phyloP scores from a whole-genome alignment of 1,140 invertebrate genomes.

The Spodoptera litura region DNA sequence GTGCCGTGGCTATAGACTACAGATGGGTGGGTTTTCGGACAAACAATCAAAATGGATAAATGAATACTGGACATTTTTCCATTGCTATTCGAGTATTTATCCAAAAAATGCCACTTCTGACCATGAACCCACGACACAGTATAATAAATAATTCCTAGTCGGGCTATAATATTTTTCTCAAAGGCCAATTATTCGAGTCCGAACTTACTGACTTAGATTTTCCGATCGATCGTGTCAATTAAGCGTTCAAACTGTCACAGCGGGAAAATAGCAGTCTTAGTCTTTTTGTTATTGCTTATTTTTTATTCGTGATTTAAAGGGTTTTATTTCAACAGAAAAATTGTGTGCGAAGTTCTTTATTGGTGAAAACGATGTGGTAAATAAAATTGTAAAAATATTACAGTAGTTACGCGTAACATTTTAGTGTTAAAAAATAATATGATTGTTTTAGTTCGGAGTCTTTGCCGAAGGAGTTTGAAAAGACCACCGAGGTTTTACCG shows the following conservation, averaged over 20 bases:
- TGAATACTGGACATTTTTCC: too few relatives aligned
- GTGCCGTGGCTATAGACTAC: too few relatives aligned
- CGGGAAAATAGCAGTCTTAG: not conserved
- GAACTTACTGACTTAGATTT: not conserved
- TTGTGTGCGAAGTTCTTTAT: not conserved
- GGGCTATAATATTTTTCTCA: not conserved
- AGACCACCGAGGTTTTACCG: conserved; percentile 76
- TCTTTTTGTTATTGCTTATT: conserved; percentile 2
- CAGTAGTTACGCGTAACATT: too few relatives aligned
- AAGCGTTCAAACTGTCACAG: conserved; percentile 6
- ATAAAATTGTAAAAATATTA: not conserved
- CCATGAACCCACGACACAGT: too few relatives aligned
- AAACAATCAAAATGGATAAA: too few relatives aligned
- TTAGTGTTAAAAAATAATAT: not conserved
- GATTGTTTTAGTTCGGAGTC: conserved; percentile 67
- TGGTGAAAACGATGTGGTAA: conserved; percentile 20
- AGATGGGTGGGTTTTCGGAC: too few relatives aligned
- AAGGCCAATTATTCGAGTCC: not conserved
- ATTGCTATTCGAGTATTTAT: too few relatives aligned
- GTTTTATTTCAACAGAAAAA: not conserved
- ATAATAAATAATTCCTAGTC: too few relatives aligned
- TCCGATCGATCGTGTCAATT: conserved; percentile 4
- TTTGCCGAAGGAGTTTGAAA: conserved; percentile 77
- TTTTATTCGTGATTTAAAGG: not conserved
- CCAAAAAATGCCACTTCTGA: too few relatives aligned